Evolutionary conservation across 2,113 vertebrate genomes (phyloP).

Genomic region (Micronycteris hirsuta): DNA sequence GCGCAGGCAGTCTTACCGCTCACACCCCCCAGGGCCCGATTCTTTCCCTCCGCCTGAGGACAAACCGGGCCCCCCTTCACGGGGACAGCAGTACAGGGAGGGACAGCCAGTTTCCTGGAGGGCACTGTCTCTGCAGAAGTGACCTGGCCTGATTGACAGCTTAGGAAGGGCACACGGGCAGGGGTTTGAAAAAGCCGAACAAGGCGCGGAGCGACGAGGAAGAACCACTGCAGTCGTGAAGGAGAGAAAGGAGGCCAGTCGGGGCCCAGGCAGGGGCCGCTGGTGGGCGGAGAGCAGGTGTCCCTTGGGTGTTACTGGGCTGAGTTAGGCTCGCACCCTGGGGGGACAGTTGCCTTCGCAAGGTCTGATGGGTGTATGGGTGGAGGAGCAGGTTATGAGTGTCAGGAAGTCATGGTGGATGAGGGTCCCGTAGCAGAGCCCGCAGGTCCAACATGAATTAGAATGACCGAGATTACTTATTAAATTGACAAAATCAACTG

Average conservation of each 20-base stretch:
- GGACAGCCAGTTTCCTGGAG: not conserved
- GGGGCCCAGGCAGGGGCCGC: not conserved
- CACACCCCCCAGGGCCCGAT: not conserved
- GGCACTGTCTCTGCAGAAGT: not conserved
- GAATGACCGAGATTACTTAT: not conserved
- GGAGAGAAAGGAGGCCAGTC: not conserved
- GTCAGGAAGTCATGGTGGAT: not conserved
- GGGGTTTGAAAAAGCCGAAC: not conserved
- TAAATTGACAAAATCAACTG: not conserved
- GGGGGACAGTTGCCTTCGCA: not conserved
- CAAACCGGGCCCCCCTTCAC: not conserved
- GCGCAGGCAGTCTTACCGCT: not conserved
- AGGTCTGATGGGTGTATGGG: not conserved
- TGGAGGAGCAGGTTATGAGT: not conserved
- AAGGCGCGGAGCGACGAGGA: not conserved
- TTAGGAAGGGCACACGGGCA: not conserved
- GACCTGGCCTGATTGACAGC: not conserved
- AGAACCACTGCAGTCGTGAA: not conserved
- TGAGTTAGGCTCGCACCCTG: not conserved
- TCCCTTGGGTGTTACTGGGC: not conserved
- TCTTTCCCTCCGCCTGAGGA: not conserved
- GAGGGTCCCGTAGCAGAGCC: not conserved
- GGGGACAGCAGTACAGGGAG: not conserved
- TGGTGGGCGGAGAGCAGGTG: not conserved
- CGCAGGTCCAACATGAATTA: not conserved